Base-by-base conservation (phyloP, 2,888 invertebrate genomes). In the Coelinius sp. region DNA sequence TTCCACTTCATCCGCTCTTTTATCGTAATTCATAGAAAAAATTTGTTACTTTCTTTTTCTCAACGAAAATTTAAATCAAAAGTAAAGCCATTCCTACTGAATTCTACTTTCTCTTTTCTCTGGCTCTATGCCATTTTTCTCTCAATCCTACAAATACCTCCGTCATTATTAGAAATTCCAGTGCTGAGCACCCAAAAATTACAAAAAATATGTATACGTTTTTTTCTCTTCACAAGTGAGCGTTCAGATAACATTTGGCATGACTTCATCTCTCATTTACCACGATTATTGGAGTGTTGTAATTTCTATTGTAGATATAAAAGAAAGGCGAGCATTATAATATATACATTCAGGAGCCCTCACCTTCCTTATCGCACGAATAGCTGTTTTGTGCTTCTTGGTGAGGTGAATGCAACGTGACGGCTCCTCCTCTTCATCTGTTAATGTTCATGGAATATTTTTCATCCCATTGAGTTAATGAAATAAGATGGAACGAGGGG, bases 321-420 rank as follows among this genome's bases (percentile, higher is more conserved):
- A 20, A 12, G 14, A 35, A 31, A 31, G 31, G 31, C 17, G 10
- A 24, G 25, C 56, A 35, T 20, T 38, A 38, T 52, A n/a, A 56
- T 22, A 22, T 12, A 56, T 56, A 49, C 14, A 59, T 27, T 27
- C 8, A 3, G 6, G 10, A n/a, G 31, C 44, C 88, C 91, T 89
- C 91, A 95, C 95, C 93, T 97, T 96, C 89, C 97, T 91, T 87
- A 97, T 94, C 80, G 96, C 95, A 85, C 97, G 90, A 87, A 97
- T 97, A 80, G 95, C 97, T 79, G 93, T 93, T 90, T 96, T 97
- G 88, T 97, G 95, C 84, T 92, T 93, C 83, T 94, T 93, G 73
- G 97, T 97, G 83, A 97, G 90, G 83, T 95, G 93, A 83, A 94
- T 91, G 86, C 92, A 93, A 83, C 94, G 92, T 76, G 94, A 94